phyloP scores from a whole-genome alignment of 2,888 invertebrate genomes.

The Caenorhabditis sp. region DNA sequence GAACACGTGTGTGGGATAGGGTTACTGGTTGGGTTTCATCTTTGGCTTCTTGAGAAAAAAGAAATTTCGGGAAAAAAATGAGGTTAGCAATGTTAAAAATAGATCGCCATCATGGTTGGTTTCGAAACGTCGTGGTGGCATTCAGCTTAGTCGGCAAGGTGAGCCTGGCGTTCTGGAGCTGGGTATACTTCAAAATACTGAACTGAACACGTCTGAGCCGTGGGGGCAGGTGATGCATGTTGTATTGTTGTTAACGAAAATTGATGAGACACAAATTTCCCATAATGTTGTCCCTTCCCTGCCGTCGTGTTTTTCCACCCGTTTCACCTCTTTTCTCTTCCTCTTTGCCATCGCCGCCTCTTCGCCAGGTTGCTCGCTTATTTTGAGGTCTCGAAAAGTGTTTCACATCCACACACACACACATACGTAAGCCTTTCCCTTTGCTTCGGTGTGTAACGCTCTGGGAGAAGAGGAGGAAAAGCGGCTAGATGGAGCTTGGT shows the following conservation, averaged over 20 bases:
- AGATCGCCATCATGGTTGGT: not conserved
- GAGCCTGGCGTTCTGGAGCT: not conserved
- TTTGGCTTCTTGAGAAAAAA: conserved; percentile 6
- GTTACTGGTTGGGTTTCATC: conserved; percentile 3
- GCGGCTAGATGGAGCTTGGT: no score
- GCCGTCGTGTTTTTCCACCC: conserved; percentile 20
- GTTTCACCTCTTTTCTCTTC: conserved; percentile 20
- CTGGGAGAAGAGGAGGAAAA: not conserved
- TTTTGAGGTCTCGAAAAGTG: conserved; percentile 58
- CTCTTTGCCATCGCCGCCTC: no score
- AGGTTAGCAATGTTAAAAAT: not conserved
- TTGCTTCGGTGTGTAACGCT: conserved; percentile 39
- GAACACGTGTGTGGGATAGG: conserved; percentile 4
- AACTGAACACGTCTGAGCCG: not conserved
- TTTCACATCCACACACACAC: conserved; percentile 38
- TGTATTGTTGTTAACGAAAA: conserved; percentile 54
- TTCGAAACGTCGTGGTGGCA: not conserved
- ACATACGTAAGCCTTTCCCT: conserved; percentile 23
- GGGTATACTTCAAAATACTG: not conserved
- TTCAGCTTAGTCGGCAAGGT: no score
- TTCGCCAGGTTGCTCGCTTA: conserved; percentile 38
- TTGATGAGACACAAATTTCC: conserved; percentile 42
- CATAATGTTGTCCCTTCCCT: conserved; percentile 8
- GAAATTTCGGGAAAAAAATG: not conserved
- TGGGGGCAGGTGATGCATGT: conserved; percentile 38